Base-by-base conservation (phyloP, 2,888 invertebrate species). In the Cephalotes varians region DNA sequence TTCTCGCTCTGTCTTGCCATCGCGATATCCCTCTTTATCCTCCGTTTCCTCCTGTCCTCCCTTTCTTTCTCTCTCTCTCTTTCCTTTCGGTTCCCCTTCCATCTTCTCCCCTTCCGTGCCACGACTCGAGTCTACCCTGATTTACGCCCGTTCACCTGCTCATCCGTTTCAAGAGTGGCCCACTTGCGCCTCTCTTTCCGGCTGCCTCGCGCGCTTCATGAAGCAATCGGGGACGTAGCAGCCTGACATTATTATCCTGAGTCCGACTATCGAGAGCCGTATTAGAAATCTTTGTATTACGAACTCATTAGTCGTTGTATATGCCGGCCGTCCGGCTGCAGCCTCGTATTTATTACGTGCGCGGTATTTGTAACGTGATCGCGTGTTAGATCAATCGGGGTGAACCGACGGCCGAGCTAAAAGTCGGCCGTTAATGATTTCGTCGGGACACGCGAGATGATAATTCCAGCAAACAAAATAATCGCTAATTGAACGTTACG, bases 121-220 rank as follows among this genome's bases (percentile, higher is more conserved):
- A 65, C 76, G 85, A 71, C 84, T 86, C 72, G 76, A 88, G 87
- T 86, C 88, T 91, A 91, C 91, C 92, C 93, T 92, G 92, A 93
- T 93, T 93, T 93, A 93, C 92, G 88, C 91, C 85, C 89, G 91
- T 87, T 93, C 93, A 93, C 93, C 93, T 93, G 93, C 91, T 93
- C 92, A 91, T 93, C 92, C 93, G 92, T 91, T 91, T 93, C 92
- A 92, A 92, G 90, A 89, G 92, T 93, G 92, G 90, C 92, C 93
- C 92, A 93, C 91, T 93, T 93, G 93, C 90, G 86, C 85, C 84
- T 84, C 87, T 89, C 89, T 90, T 92, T 91, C 90, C 90, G 89
- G 89, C 84, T 86, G 84, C 81, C 80, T 82, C 79, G 71, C 88
- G 86, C 87, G 85, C 86, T 84, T 89, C 86, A 83, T 85, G 82